Conservation (phyloP, 1,140 invertebrate species). For the Battus philenor region DNA sequence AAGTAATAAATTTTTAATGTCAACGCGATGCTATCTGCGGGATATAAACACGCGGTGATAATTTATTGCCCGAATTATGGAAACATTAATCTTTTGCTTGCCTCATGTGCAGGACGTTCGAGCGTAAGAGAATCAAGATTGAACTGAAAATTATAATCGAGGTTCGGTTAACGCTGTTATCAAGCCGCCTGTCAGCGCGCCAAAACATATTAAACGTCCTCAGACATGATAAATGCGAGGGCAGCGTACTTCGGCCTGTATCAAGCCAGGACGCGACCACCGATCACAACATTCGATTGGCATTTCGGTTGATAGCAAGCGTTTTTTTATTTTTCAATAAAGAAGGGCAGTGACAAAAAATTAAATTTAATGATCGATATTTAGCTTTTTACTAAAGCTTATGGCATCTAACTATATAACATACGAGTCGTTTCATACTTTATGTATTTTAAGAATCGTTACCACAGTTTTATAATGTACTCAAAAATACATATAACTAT, state of each 20-base stretch:
- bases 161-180: constrained; percentile 39
- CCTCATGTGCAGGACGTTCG: constrained; percentile 7
- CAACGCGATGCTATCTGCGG: constrained; percentile 11
- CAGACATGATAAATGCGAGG: constrained; percentile 63
- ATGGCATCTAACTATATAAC: no score
- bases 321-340: no score
- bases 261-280: constrained; percentile 45
- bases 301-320: constrained; percentile 30
- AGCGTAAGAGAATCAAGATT: constrained; percentile 20
- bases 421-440: no score
- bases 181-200: constrained; percentile 44
- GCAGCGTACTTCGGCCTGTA: constrained; percentile 31
- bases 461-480: no score
- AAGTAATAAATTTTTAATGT: constrained; percentile 11
- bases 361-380: no score
- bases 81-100: constrained; percentile 5
- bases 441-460: no score
- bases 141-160: constrained; percentile 31
- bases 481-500: no score
- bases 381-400: no score
- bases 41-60: constrained; percentile 10
- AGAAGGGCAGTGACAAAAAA: no score
- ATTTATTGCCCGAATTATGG: constrained; percentile 11
- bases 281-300: constrained; percentile 37
- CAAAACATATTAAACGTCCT: constrained; percentile 67